These are phyloP conservation scores for Rhagoletis pomonella DNA, from an alignment of 1,140 invertebrate genomes.

Conservation along the genomic window DNA sequence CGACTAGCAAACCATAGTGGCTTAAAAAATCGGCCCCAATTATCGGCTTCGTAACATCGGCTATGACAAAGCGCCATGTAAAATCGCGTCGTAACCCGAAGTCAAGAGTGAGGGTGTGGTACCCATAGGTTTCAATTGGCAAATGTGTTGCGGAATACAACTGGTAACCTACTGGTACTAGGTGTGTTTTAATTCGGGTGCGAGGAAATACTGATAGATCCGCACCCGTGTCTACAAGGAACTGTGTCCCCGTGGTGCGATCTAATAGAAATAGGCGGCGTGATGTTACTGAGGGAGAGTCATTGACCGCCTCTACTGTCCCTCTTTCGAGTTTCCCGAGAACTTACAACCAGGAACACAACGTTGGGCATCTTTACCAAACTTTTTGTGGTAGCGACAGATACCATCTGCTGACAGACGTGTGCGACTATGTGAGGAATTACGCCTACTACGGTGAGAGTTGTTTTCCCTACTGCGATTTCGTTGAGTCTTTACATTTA, in stretches of 20 bases:
- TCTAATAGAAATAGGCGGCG: no score
- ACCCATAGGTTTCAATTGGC: not conserved
- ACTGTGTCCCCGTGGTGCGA: not conserved
- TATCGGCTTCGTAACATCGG: slow-evolving; percentile 25
- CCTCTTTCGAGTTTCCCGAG: no score
- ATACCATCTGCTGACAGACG: no score
- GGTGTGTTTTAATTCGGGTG: not conserved
- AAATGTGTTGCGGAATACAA: slow-evolving; percentile 19
- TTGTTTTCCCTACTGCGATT: no score
- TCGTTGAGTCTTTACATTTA: no score
- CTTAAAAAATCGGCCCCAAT: slow-evolving; percentile 40
- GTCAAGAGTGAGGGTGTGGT: not conserved
- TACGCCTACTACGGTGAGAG: no score
- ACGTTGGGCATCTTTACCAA: no score
- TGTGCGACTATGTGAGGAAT: no score
- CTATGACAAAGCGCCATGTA: slow-evolving; percentile 37
- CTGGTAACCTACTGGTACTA: not conserved
- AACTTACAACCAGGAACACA: no score
- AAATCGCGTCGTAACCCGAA: slow-evolving; percentile 3
- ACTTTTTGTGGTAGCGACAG: no score
- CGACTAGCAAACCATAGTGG: slow-evolving; percentile 22
- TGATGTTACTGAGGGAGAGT: no score
- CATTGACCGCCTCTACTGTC: no score
- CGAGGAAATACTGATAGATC: slow-evolving; percentile 31
- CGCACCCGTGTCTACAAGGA: slow-evolving; percentile 52